Evolutionary conservation across 2,797 vertebrate species (phyloP).

Genomic region (Discoglossus pictus): DNA sequence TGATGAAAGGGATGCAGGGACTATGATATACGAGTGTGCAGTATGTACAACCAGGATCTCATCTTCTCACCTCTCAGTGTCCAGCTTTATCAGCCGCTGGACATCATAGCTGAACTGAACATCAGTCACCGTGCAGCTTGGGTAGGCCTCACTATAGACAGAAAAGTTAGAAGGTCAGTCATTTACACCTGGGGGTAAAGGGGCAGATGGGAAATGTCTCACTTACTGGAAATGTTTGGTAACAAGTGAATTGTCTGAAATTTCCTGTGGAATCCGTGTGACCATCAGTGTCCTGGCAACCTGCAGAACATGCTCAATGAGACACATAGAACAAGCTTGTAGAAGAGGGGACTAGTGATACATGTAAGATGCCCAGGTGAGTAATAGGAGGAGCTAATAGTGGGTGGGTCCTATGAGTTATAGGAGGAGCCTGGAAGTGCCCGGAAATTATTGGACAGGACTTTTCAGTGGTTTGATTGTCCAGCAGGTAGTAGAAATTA

Average conservation of each 20-base stretch:
- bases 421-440: too few relatives aligned
- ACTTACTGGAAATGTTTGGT: conserved; percentile 97
- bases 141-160: conserved; percentile 90
- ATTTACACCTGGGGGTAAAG: not conserved
- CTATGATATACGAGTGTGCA: too few relatives aligned
- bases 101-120: conserved; percentile 93
- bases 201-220: not conserved
- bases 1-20: too few relatives aligned
- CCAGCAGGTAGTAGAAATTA: too few relatives aligned
- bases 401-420: too few relatives aligned
- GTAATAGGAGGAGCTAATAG: too few relatives aligned
- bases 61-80: conserved; percentile 83
- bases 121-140: conserved; percentile 89
- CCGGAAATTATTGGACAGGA: too few relatives aligned
- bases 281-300: conserved; percentile 92
- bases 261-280: conserved; percentile 85
- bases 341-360: too few relatives aligned
- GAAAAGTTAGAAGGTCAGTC: not conserved
- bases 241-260: conserved; percentile 89
- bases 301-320: conserved; percentile 59
- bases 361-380: too few relatives aligned
- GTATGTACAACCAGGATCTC: too few relatives aligned
- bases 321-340: not conserved
- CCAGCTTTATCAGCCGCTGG: conserved; percentile 87
- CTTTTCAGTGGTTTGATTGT: too few relatives aligned